Evolutionary conservation across 2,113 vertebrate genomes (phyloP).

Genomic region (Dissostichus mawsoni): DNA sequence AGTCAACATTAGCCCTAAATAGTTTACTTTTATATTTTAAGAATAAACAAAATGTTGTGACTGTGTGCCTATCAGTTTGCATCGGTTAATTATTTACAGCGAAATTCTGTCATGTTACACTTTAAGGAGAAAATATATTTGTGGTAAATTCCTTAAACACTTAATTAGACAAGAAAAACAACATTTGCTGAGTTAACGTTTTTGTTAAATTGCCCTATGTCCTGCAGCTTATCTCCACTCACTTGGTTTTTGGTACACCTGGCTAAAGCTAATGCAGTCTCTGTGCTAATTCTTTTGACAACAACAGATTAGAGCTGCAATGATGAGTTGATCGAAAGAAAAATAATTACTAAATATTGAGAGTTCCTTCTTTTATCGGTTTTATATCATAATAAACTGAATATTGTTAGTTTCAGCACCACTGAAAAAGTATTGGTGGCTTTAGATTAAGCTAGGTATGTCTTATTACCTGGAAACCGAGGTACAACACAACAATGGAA

Average conservation of each 20-base stretch:
- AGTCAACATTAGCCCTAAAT: conserved; percentile 2
- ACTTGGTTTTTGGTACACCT: neutral
- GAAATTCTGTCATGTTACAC: neutral
- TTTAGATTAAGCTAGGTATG: neutral
- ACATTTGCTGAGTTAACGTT: neutral
- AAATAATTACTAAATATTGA: no score
- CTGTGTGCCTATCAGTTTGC: neutral
- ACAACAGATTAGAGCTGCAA: no score
- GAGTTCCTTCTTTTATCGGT: no score
- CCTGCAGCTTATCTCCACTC: neutral
- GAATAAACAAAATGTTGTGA: conserved; percentile 8
- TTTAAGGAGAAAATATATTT: neutral
- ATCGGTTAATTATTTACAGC: neutral
- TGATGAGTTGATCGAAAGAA: no score
- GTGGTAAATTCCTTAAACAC: neutral
- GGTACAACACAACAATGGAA: neutral
- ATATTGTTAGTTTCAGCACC: no score
- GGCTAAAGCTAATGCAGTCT: neutral
- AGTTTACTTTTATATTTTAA: neutral
- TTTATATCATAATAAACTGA: no score
- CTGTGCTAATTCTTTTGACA: no score
- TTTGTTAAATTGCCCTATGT: neutral
- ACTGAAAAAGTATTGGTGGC: neutral
- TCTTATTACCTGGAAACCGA: neutral
- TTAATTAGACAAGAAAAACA: neutral